Base-by-base conservation (phyloP, 2,113 vertebrate species). In the Leucoraja erinaceus region DNA sequence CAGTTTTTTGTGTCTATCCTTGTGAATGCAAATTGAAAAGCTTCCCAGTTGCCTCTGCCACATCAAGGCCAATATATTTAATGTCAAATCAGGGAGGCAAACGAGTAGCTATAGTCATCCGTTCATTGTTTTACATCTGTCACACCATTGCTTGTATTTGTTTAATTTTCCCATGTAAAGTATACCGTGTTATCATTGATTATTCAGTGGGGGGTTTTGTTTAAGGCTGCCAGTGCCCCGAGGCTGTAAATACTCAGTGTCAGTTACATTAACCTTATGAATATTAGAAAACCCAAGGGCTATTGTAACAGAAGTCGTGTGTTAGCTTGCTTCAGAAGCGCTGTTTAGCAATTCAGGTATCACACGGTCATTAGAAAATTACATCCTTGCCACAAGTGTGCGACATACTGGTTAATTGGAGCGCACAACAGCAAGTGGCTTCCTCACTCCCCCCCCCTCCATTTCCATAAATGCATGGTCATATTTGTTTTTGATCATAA, bases 191-290 rank as follows among this genome's bases (percentile, higher is more conserved):
- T 59, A 31, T 77, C 75, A 88, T 31, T 88, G 83, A 88, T 88
- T 88, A 88, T 88, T 88, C 83, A 88, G 83, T 16, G 56, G 83
- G 59, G 38, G 75, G 28, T 31, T 63, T 86, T 86, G 25, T 72
- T 54, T 91, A 11, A 91, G 90, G 90, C 33, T 91, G 68, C 54
- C 47, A 54, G 70, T 91, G 90, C 66, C 90, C 31, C 72, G 90
- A 38, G 68, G 90, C 90, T 72, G 68, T 70, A 91, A 70, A 70
- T 91, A 54, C 90, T 91, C 70, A 22, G 90, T 74, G 90, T 91
- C 90, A 91, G 90, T 91, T 91, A 91, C 68, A 91, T 72, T 91
- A 91, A 91, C 66, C 90, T 91, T 91, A 91, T 91, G 90, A 91
- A 91, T 91, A 91, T 91, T 91, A 72, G 72, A 91, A 91, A 91